Base-by-base conservation (phyloP, 2,797 vertebrate species). In the Chromobotia macracanthus region DNA sequence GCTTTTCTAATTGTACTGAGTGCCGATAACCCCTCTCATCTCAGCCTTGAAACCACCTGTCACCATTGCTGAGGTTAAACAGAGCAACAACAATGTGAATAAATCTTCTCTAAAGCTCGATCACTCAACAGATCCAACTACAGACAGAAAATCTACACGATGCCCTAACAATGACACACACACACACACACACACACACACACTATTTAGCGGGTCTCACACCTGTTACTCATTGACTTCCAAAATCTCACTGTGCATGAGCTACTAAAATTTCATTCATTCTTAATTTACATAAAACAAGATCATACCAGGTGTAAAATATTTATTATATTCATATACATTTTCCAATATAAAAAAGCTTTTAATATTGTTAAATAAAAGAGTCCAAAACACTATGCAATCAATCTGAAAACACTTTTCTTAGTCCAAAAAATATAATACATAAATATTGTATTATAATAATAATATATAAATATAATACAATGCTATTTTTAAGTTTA, bases 1-100 rank as follows among this genome's bases (percentile, higher is more conserved):
- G 74, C 72, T 87, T 88, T 86, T 83, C 84, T 88, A 76, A 87
- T 88, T 84, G 78, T 76, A 81, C 77, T 79, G 64, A 16, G 75
- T 70, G 64, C 83, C 2, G 79, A 88, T 88, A 88, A 89, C 83
- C 83, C 74, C 23, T 61, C 79, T 67, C 18, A 80, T 73, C 72
- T 38, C 77, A 61, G 1, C 15, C 46, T 63, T 61, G 56, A 83
- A 21, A 80, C 50, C n/a, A 25, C 6, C 58, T 31, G 23, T n/a
- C n/a, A n/a, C 58, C 15, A 25, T 16, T 23, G 12, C 18, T 18
- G n/a, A 64, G 46, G 19, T 46, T 44, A 55, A 41, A 53, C 1
- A 28, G 50, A 75, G 38, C 9, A 51, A 66, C 48, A 55, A 66
- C 13, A 44, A 7, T 1, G 41, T 23, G 61, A 55, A 66, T 66